Conservation (phyloP, 2,113 vertebrate genomes). For the Xenopus tropicalis region UCB_Xtro_10.0 CM004443.2:1599001-1599500, state of each 20-base stretch:
- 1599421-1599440: slow-evolving; percentile 2
- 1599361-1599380: slow-evolving; percentile 10
- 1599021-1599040: too few relatives aligned
- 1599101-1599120: background rate
- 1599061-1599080: background rate
- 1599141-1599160: background rate
- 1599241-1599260: background rate
- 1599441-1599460: background rate
- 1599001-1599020: background rate
- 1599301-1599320: slow-evolving; percentile 1
- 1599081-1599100: background rate
- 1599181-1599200: background rate
- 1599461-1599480: background rate
- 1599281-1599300: slow-evolving; percentile 10
- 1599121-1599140: background rate
- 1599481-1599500: background rate
- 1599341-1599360: slow-evolving; percentile 4
- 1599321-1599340: background rate
- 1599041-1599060: background rate
- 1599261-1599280: background rate
- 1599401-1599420: background rate
- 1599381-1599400: background rate
- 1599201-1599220: background rate
- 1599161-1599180: background rate
- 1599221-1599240: background rate